A percentile compares a stretch with the other conserved stretches of the same genome.
These are phyloP conservation scores for Dryobates pubescens DNA, from an alignment of 2,797 vertebrate genomes.

Conservation along the genomic window DNA sequence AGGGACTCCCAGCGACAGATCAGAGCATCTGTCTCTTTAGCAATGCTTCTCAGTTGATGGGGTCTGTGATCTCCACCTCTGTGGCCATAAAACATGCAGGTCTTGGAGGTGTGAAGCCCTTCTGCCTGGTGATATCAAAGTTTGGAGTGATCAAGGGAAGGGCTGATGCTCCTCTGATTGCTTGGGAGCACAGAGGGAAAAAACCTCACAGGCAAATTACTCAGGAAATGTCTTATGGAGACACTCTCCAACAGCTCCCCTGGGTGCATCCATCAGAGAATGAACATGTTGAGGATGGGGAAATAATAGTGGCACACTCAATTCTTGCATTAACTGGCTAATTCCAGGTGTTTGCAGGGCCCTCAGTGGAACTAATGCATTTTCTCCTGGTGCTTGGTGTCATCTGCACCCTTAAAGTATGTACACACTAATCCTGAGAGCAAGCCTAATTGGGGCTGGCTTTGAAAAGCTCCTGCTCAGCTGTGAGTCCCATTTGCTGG, in stretches of 20 bases:
- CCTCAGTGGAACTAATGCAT: not conserved
- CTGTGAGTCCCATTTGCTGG: not conserved
- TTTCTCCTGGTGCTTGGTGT: not conserved
- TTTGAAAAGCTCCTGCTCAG: not conserved
- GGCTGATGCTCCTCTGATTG: not conserved
- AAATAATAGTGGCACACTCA: not conserved
- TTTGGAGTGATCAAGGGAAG: not conserved
- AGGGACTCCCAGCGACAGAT: not conserved
- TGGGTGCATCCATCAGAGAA: constrained; percentile 22
- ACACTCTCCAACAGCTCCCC: not conserved
- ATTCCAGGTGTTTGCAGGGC: constrained; percentile 7
- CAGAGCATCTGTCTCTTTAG: not conserved
- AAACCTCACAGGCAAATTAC: not conserved
- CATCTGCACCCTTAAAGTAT: not conserved
- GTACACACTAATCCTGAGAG: not conserved
- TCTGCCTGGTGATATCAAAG: constrained; percentile 1
- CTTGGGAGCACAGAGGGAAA: not conserved
- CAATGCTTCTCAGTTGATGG: not conserved
- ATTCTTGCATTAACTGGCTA: constrained; percentile 1
- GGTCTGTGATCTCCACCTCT: not conserved
- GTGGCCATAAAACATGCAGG: not conserved
- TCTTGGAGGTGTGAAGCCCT: not conserved
- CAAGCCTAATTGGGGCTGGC: not conserved
- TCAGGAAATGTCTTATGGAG: not conserved
- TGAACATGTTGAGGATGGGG: not conserved